Evolutionary conservation across 2,888 invertebrate genomes (phyloP).

Genomic region (Onthophagus sagittarius): DNA sequence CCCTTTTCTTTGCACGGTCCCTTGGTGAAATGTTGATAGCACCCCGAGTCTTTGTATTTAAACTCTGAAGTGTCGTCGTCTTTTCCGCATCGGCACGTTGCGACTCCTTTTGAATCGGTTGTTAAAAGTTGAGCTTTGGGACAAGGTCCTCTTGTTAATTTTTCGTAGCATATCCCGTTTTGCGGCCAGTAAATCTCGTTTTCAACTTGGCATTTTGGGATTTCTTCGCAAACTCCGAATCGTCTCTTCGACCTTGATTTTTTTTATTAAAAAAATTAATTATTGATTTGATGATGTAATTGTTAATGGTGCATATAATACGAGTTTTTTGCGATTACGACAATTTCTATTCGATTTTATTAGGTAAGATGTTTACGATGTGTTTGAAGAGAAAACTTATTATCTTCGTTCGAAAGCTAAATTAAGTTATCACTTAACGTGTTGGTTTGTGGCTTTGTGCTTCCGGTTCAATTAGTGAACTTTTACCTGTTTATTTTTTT

Average conservation of each 20-base stretch:
- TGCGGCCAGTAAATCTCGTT: conserved; percentile 73
- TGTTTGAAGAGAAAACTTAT: background rate
- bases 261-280: background rate
- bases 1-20: conserved; percentile 77
- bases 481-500: background rate
- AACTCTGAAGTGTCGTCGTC: conserved; percentile 49
- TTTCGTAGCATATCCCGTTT: conserved; percentile 70
- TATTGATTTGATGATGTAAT: background rate
- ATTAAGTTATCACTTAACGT: background rate
- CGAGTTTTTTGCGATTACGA: background rate
- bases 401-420: background rate
- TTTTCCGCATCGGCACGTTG: conserved; percentile 57
- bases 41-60: conserved; percentile 55
- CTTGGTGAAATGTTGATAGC: conserved; percentile 74
- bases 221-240: conserved; percentile 69
- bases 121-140: conserved; percentile 67
- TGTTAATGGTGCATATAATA: background rate
- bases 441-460: background rate
- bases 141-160: conserved; percentile 71
- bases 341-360: background rate
- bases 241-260: conserved; percentile 29
- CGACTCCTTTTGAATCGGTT: conserved; percentile 57
- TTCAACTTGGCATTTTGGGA: conserved; percentile 60
- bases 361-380: background rate
- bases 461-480: background rate